Base-by-base conservation (phyloP, 2,888 invertebrate genomes). In the Lepeophtheirus nordmannii region DNA sequence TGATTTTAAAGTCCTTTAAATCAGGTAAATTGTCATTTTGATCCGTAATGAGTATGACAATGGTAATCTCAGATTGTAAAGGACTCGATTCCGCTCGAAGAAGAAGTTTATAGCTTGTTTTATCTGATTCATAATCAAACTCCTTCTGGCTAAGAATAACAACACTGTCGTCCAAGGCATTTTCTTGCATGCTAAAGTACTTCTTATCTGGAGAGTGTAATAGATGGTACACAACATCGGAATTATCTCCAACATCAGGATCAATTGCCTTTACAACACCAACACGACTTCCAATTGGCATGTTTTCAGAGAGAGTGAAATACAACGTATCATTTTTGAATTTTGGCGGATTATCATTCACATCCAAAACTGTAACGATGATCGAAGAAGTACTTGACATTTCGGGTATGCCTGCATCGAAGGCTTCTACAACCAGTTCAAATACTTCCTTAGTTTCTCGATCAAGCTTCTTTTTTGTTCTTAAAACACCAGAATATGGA, bases 21-120 rank as follows among this genome's bases (percentile, higher is more conserved):
- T 86, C 80, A 0, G 97, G 97, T 0, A 89, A 87, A 74, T 97
- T 96, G 74, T 97, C 97, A 74, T 97, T 93, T 0, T 91, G 87
- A 74, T 94, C 96, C 0, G 89, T 89, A 0, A 96, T 89, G 8
- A 89, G 76, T 41, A 96, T 84, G 73, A 89, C 88, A 0, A 94
- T 86, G 71, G 87, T 82, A 1, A 88, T 90, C 74, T 93, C 90
- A 69, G 87, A 89, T 73, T 93, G 82, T 8, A 93, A 75, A 0
- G 92, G 92, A 0, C 88, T 87, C 70, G 92, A 92, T 0, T 91
- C 86, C 0, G 97, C 97, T 66, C 93, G 79, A 7, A 98, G 83
- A 23, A 90, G 82, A 3, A 96, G 77, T 74, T 90, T 87, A 74
- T 88, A 97, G 68, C 84, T 85, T 75, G 94, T 94, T 68, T 88